phyloP scores from a whole-genome alignment of 2,888 invertebrate genomes.

The Eupeodes luniger region DNA sequence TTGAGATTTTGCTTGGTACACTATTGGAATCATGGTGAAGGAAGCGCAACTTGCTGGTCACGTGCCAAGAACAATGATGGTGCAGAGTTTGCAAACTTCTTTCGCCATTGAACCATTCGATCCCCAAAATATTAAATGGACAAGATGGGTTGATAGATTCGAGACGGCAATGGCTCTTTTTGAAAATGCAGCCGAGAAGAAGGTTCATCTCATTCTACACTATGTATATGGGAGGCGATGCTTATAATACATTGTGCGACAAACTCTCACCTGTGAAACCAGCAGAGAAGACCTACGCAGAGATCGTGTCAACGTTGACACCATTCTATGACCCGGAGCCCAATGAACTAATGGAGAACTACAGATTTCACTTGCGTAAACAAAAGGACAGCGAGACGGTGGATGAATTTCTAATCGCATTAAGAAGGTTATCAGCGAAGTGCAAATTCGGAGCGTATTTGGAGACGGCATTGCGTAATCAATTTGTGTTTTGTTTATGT shows the following conservation, averaged over 20 bases:
- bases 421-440: conserved; percentile 71
- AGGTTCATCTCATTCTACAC: not conserved
- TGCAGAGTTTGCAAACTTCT: no score
- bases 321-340: conserved; percentile 48
- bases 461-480: conserved; percentile 78
- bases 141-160: conserved; percentile 29
- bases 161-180: no score
- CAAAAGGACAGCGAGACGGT: conserved; percentile 77
- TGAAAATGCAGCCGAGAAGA: not conserved
- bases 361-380: conserved; percentile 76
- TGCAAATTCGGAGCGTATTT: conserved; percentile 78
- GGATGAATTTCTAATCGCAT: conserved; percentile 74
- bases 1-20: no score
- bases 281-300: not conserved
- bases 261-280: conserved; percentile 8
- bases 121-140: conserved; percentile 28
- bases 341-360: conserved; percentile 78
- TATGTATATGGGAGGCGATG: not conserved
- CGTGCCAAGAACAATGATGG: no score
- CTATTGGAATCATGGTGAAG: no score
- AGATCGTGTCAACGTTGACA: not conserved
- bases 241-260: conserved; percentile 11
- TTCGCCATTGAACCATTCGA: conserved; percentile 1
- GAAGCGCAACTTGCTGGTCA: no score
- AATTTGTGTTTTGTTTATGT: conserved; percentile 78